Evolutionary conservation across 2,797 vertebrate genomes (phyloP).

Genomic region (Syngnathus rostellatus): DNA sequence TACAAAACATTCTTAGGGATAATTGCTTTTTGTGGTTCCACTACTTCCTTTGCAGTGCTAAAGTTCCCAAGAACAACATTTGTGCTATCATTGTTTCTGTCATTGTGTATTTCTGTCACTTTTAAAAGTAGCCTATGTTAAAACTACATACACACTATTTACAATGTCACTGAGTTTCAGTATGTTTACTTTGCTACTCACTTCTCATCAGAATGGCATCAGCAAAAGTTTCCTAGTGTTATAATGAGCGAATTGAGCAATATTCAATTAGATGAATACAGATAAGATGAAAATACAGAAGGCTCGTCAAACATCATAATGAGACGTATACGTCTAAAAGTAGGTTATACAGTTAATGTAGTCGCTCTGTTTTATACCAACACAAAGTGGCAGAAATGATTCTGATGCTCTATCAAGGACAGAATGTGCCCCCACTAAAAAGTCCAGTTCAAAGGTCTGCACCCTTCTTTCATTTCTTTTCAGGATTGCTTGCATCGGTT

Average conservation of each 20-base stretch:
- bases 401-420: constrained; percentile 12
- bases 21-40: constrained; percentile 64
- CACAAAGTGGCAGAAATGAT: constrained; percentile 23
- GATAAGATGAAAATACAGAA: constrained; percentile 12
- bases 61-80: constrained; percentile 49
- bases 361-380: constrained; percentile 16
- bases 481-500: constrained; percentile 20
- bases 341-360: constrained; percentile 17
- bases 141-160: constrained; percentile 57
- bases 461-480: constrained; percentile 20
- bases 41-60: constrained; percentile 61
- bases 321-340: constrained; percentile 26
- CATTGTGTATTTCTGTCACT: constrained; percentile 37
- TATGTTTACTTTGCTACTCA: constrained; percentile 31
- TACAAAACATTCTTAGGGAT: constrained; percentile 67
- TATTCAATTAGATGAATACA: constrained; percentile 24
- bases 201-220: constrained; percentile 25
- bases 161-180: constrained; percentile 43
- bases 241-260: constrained; percentile 19
- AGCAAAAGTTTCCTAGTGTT: constrained; percentile 30
- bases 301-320: constrained; percentile 7
- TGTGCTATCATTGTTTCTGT: constrained; percentile 53
- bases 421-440: constrained; percentile 26
- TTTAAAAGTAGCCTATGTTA: constrained; percentile 51
- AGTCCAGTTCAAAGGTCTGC: constrained; percentile 20